phyloP scores from a whole-genome alignment of 2,888 invertebrate genomes.

The Pollenia angustigena region DNA sequence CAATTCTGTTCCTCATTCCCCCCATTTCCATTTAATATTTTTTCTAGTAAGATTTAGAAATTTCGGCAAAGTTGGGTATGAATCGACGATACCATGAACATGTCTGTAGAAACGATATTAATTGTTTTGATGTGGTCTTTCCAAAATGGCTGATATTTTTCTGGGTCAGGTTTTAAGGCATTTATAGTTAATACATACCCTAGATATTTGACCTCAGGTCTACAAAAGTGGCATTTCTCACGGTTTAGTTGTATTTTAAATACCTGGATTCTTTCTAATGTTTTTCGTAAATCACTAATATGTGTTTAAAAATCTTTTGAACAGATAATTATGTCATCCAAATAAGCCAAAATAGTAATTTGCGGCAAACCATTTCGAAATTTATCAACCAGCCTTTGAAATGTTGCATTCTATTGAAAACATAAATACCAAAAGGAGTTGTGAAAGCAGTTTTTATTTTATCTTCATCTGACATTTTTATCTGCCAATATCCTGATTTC shows the following conservation, averaged over 20 bases:
- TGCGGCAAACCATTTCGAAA: conserved; percentile 70
- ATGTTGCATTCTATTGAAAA: conserved; percentile 79
- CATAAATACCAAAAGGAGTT: conserved; percentile 78
- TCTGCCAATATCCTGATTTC: conserved; percentile 81
- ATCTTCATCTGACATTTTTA: conserved; percentile 76
- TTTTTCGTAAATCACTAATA: conserved; percentile 76
- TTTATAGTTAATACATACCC: conserved; percentile 74
- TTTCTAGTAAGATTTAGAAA: too few species aligned
- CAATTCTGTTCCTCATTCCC: too few species aligned
- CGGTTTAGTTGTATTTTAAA: conserved; percentile 76
- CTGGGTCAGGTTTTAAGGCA: too few species aligned
- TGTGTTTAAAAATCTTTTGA: conserved; percentile 76
- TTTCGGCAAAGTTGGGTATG: too few species aligned
- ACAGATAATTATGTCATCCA: conserved; percentile 78
- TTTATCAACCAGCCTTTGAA: conserved; percentile 78
- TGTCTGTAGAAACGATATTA: too few species aligned
- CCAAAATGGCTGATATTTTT: too few species aligned
- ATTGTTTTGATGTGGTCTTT: too few species aligned
- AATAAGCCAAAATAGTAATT: conserved; percentile 74
- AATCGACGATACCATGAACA: too few species aligned
- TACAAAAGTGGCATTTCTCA: conserved; percentile 75
- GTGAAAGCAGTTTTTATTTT: conserved; percentile 79
- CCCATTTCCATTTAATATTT: too few species aligned
- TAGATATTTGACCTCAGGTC: conserved; percentile 76
- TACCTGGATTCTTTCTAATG: conserved; percentile 46